Evolutionary conservation across 2,797 vertebrate species (phyloP).

Genomic region (Manis pentadactyla): DNA sequence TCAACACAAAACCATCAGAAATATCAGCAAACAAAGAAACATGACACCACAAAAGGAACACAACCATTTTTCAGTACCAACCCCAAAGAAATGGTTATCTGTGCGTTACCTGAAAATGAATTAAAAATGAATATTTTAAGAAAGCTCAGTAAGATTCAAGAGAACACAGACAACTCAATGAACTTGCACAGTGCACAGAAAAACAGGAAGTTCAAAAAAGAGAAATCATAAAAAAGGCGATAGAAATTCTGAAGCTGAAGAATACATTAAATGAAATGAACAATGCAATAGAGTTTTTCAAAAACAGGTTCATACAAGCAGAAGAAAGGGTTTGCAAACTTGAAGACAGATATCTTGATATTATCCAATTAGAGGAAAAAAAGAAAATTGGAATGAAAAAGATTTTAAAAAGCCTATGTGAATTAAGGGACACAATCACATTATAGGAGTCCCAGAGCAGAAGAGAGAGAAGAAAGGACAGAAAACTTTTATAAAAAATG

Average conservation of each 20-base stretch:
- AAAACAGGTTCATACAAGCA: neutral
- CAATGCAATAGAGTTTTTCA: neutral
- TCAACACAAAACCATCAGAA: neutral
- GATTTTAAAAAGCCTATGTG: neutral
- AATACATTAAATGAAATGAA: neutral
- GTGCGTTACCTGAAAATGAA: neutral
- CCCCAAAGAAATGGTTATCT: neutral
- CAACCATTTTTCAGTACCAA: neutral
- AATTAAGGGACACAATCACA: neutral
- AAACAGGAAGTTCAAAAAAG: neutral
- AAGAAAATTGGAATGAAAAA: neutral
- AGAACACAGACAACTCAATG: neutral
- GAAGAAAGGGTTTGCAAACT: neutral
- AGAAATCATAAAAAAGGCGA: neutral
- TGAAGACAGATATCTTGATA: neutral
- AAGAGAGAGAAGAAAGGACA: neutral
- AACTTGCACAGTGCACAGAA: neutral
- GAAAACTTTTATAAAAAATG: neutral
- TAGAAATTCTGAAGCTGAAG: neutral
- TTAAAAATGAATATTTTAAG: neutral
- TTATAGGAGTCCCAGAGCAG: neutral
- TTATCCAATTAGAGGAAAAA: neutral
- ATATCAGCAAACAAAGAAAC: neutral
- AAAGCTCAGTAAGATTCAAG: neutral
- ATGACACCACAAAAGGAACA: neutral